Evolutionary conservation across 2,888 invertebrate species (phyloP), one percentile per base, ranked within the genome.

Genomic region (Sericinus montela): DNA sequence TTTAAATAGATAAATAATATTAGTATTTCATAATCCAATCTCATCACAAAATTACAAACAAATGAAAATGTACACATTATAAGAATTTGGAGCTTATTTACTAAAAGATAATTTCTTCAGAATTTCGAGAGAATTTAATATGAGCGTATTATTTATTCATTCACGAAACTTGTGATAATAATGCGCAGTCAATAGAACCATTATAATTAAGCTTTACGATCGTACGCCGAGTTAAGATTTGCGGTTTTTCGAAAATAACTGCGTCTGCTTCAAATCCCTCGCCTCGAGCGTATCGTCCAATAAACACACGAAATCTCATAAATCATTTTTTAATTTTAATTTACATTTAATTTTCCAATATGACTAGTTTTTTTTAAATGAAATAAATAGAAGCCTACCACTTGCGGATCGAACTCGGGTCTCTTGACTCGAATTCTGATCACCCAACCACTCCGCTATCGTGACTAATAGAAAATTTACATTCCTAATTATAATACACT

Each of bases 151-250:
- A 48, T 11, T 37, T 32, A 43, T 44, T 44, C 48, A 43, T 44
- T 44, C 48, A 43, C 11, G 38, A 43, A 48, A 43, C 16, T 47
- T 48, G 42, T 48, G 42, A 34, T 43, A 39, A 35, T 48, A 38
- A 48, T 16, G 43, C 11, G 6, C 43, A 28, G 10, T 28, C 25
- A 13, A 38, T 43, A 42, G 30, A 38, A 9, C 15, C 32, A 23
- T 38, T 43, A 34, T 48, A 43, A 48, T 48, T 43, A 43, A 28
- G 38, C 13, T 28, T 11, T 23, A 14, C 19, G 38, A 34, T 48
- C 48, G 32, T 34, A 39, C 43, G 48, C 30, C 11, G 14, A 37
- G 43, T 11, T 23, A 23, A 41, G 16, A 42, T 29, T 45, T 32
- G 40, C 34, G 32, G 25, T 19, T 14, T 13, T 48, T 36, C 35